Conservation (phyloP, 2,888 invertebrate genomes). For the Hyppa rectilinea region DNA sequence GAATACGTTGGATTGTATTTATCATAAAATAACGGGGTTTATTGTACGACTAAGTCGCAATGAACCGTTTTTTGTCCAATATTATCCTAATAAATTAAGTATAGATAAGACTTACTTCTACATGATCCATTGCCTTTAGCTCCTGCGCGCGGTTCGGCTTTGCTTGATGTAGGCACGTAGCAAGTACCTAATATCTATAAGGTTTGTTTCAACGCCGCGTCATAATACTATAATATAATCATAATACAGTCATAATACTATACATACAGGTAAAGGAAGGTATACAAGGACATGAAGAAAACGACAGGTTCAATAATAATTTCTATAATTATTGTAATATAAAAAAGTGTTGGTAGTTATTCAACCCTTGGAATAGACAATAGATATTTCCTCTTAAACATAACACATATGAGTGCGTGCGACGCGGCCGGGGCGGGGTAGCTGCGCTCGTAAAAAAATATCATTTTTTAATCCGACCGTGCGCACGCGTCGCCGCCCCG, state of each 20-base stretch:
- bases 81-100: too few relatives aligned
- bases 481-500: slow-evolving; percentile 66
- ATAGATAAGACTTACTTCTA: background rate
- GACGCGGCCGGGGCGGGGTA: slow-evolving; percentile 65
- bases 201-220: background rate
- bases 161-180: background rate
- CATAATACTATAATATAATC: too few relatives aligned
- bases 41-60: too few relatives aligned
- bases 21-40: too few relatives aligned
- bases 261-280: background rate
- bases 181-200: background rate
- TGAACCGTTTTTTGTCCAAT: too few relatives aligned
- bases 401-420: slow-evolving; percentile 85
- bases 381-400: slow-evolving; percentile 91
- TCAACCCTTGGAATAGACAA: slow-evolving; percentile 90
- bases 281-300: slow-evolving; percentile 66
- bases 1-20: too few relatives aligned
- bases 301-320: slow-evolving; percentile 89
- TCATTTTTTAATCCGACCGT: slow-evolving; percentile 77
- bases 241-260: too few relatives aligned
- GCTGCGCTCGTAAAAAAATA: slow-evolving; percentile 88
- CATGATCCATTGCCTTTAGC: background rate
- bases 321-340: slow-evolving; percentile 92
- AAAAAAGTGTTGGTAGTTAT: slow-evolving; percentile 91
- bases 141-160: background rate